Conservation (phyloP, 1,140 invertebrate genomes). For the Parasteatoda tepidariorum region DNA sequence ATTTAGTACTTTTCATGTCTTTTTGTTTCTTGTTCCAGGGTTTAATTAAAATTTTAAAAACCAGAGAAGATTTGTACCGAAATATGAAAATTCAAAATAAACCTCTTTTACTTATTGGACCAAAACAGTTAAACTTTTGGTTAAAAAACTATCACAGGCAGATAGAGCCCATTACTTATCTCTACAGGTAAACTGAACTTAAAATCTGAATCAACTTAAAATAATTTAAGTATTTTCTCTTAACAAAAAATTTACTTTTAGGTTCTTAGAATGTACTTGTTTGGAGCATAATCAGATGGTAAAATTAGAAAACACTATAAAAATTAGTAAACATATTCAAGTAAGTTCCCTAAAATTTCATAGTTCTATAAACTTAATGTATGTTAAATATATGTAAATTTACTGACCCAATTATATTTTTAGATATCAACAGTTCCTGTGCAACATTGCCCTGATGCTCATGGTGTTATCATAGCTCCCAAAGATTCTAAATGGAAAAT, state of each 20-base stretch:
- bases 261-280: too few species aligned
- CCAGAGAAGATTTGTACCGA: not conserved
- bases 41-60: constrained; percentile 37
- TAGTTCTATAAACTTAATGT: too few species aligned
- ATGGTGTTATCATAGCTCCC: constrained; percentile 78
- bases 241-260: too few species aligned
- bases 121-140: constrained; percentile 20
- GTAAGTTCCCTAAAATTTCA: too few species aligned
- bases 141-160: constrained; percentile 11
- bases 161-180: constrained; percentile 23
- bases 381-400: not conserved
- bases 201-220: not conserved
- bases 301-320: too few species aligned
- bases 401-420: too few species aligned
- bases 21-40: too few species aligned
- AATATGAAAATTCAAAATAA: not conserved
- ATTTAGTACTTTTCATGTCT: too few species aligned
- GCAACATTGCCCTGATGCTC: constrained; percentile 84
- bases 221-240: not conserved
- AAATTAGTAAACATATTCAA: too few species aligned
- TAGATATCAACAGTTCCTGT: constrained; percentile 78
- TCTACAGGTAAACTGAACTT: constrained; percentile 19
- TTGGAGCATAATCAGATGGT: too few species aligned
- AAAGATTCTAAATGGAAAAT: constrained; percentile 79
- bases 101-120: constrained; percentile 27